Conservation (phyloP, 2,797 vertebrate genomes). For the Enteromius mattozi region DNA sequence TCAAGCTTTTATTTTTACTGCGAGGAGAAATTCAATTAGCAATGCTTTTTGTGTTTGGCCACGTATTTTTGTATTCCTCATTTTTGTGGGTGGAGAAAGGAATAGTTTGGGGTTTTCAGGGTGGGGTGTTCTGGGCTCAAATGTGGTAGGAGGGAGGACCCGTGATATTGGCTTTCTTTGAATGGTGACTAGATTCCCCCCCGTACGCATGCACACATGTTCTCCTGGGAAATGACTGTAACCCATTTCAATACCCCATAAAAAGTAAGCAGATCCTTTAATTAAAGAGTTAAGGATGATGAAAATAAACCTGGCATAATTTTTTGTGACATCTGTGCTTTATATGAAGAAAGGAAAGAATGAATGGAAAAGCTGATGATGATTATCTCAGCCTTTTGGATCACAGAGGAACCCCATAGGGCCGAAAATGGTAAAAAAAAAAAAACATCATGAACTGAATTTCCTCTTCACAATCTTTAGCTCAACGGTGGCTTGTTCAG, state of each 20-base stretch:
- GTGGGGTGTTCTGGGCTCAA: conserved; percentile 34
- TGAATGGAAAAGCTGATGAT: conserved; percentile 43
- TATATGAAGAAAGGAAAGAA: conserved; percentile 23
- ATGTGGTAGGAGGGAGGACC: conserved; percentile 22
- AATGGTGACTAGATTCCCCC: conserved; percentile 37
- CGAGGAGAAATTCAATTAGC: conserved; percentile 28
- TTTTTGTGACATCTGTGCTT: conserved; percentile 51
- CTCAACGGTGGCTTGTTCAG: conserved; percentile 17
- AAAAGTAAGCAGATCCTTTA: conserved; percentile 68
- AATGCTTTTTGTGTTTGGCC: conserved; percentile 31
- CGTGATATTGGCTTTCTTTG: conserved; percentile 12
- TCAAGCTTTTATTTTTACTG: conserved; percentile 42
- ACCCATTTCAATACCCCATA: conserved; percentile 62
- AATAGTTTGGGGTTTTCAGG: conserved; percentile 46
- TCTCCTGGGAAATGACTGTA: conserved; percentile 45
- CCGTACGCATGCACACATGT: conserved; percentile 5
- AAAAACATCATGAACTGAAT: background rate
- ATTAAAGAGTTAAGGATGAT: conserved; percentile 71
- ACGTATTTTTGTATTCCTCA: conserved; percentile 48
- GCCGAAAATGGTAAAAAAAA: conserved; percentile 6
- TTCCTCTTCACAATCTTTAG: background rate
- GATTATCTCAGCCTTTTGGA: conserved; percentile 43
- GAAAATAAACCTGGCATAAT: conserved; percentile 76
- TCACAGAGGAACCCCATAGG: conserved; percentile 18
- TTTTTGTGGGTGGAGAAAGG: conserved; percentile 24